Percentiles rank a stretch among this genome's conserved stretches.
phyloP scores from a whole-genome alignment of 2,113 vertebrate species.

The Climacteris rufus region DNA sequence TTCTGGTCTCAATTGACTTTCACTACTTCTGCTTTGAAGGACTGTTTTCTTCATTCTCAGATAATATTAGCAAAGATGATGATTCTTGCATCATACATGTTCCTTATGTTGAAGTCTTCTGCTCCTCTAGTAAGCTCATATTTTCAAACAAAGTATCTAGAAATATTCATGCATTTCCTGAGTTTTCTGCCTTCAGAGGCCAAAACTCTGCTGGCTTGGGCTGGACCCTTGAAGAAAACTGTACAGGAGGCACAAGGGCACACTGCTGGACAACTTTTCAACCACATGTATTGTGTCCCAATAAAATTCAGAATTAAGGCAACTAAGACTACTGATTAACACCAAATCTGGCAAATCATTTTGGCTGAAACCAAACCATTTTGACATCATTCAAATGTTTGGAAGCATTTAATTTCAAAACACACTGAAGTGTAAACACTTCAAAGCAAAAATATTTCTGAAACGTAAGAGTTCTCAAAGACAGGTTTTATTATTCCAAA shows the following conservation, averaged over 20 bases:
- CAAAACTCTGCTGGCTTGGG: neutral
- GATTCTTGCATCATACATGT: neutral
- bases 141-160: neutral
- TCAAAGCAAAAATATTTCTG: neutral
- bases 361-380: neutral
- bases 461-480: neutral
- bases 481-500: neutral
- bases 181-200: neutral
- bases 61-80: neutral
- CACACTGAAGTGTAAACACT: neutral
- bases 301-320: neutral
- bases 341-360: neutral
- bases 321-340: neutral
- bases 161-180: neutral
- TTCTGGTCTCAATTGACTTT: neutral
- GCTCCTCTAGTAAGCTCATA: neutral
- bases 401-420: neutral
- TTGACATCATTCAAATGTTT: neutral
- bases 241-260: neutral
- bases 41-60: neutral
- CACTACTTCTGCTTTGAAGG: neutral
- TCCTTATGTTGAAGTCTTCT: neutral
- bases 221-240: neutral
- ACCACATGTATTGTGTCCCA: rapidly evolving
- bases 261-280: neutral